phyloP scores from a whole-genome alignment of 2,888 invertebrate genomes.

The Drosophila mercatorum region DNA sequence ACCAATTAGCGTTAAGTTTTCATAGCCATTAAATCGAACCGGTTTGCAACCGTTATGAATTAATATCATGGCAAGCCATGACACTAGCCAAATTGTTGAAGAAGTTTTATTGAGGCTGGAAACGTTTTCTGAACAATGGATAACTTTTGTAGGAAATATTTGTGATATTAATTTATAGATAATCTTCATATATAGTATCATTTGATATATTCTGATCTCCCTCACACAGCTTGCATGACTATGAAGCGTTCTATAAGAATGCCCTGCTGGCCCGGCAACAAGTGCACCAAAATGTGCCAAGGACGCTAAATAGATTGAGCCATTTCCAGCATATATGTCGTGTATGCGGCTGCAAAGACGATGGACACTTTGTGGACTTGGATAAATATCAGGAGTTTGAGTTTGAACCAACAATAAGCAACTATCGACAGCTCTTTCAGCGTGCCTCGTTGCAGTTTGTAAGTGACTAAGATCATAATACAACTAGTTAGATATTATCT shows the following conservation, averaged over 20 bases:
- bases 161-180: not conserved
- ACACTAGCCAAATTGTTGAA: not conserved
- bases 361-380: conserved; percentile 35
- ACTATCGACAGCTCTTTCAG: conserved; percentile 41
- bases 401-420: conserved; percentile 38
- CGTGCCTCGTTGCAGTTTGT: conserved; percentile 49
- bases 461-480: not conserved
- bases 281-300: conserved; percentile 4
- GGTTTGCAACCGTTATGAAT: conserved; percentile 8
- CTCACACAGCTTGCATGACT: conserved; percentile 22
- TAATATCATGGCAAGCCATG: conserved; percentile 6
- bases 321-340: conserved; percentile 25
- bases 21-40: conserved; percentile 20
- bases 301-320: conserved; percentile 1
- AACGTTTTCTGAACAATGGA: not conserved
- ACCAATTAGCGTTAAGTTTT: conserved; percentile 65
- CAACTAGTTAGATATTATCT: not conserved
- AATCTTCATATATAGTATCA: not conserved
- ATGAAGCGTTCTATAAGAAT: conserved; percentile 21
- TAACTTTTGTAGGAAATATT: not conserved
- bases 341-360: conserved; percentile 28
- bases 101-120: not conserved
- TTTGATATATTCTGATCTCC: not conserved
- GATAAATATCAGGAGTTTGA: conserved; percentile 38
- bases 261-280: conserved; percentile 9